Base-by-base conservation (phyloP, 2,888 invertebrate species). In the Calliopum simillimum region DNA sequence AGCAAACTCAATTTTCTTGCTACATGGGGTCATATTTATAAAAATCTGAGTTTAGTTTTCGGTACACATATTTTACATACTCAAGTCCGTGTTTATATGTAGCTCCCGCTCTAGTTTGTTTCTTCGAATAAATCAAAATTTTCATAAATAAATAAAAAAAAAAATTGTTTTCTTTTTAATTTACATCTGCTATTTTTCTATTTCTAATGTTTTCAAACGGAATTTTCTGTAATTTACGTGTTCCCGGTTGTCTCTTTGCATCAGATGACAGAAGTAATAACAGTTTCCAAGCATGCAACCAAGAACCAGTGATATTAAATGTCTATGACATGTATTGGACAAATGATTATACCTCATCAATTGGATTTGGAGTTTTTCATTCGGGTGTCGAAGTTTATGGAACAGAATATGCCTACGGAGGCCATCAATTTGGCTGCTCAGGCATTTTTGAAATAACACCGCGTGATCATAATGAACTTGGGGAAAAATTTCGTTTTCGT, bases 321-420 rank as follows among this genome's bases (percentile, higher is more conserved):
- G 96, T 98, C 33, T 98, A 99, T 88, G 98, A 99, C 85, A 97
- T 99, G 92, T 95, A 94, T 84, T 94, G 94, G 92, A 92, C 94
- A 75, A 96, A 96, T 86, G 96, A 97, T 87, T 97, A 96, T 84
- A 97, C 97, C 69, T 93, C 95, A 75, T 93, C 94, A 72, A 91
- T 99, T 74, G 98, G 98, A 3, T 89, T 99, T 75, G 99, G 98
- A 66, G 96, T 99, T 78, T 99, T 96, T 88, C 99, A 99, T 89
- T 96, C 97, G 71, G 98, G 98, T 73, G 92, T 96, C 47, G 93
- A 97, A 87, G 91, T 96, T 41, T 96, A 94, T 88, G 93, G 93
- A 71, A 91, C 91, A 79, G 93, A 89, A 84, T 89, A 88, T 85
- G 89, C 89, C 75, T 89, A 88, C 81, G 89, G 89, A n/a, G 98